phyloP scores from a whole-genome alignment of 2,113 vertebrate species.

The Glaucidium brasilianum region DNA sequence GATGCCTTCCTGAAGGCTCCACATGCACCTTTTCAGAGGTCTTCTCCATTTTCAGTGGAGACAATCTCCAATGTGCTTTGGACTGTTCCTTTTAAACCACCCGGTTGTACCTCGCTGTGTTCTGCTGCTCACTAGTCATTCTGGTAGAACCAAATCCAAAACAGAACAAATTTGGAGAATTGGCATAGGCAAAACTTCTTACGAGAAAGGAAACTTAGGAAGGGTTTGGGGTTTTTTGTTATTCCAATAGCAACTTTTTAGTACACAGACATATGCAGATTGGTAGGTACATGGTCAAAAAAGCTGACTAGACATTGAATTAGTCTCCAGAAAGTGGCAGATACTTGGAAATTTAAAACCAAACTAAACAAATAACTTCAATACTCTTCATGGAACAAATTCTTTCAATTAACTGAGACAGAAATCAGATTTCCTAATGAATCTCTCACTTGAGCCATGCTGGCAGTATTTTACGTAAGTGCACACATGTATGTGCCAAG shows the following conservation, averaged over 20 bases:
- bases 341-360: neutral
- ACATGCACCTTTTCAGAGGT: neutral
- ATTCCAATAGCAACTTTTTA: neutral
- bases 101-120: rapidly evolving
- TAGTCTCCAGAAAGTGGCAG: neutral
- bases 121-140: neutral
- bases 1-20: neutral
- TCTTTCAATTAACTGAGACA: neutral
- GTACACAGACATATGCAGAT: neutral
- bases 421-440: neutral
- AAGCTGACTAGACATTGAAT: neutral
- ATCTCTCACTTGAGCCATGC: neutral
- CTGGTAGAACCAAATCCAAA: neutral
- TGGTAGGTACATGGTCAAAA: neutral
- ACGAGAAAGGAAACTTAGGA: neutral
- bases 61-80: neutral
- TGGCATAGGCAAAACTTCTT: neutral
- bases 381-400: neutral
- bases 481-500: rapidly evolving
- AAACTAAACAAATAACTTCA: neutral
- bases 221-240: neutral
- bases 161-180: neutral
- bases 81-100: neutral
- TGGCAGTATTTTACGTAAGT: neutral
- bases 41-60: neutral